Conservation (phyloP, 2,888 invertebrate genomes). For the Agelastica alni region DNA sequence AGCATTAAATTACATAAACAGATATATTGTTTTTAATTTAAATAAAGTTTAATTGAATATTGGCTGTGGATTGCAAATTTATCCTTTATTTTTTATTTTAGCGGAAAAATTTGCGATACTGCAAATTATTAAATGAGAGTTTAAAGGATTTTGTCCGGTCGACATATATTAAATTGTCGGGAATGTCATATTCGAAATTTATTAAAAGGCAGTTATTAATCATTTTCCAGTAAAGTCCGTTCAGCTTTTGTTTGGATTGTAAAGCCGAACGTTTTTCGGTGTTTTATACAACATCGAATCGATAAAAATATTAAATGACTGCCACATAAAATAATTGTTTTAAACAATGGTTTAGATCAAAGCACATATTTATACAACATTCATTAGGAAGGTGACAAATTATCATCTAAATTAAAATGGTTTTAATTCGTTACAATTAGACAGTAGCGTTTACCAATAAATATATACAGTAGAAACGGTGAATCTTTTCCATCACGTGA, state of each 20-base stretch:
- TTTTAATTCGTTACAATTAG: no score
- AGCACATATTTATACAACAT: slow-evolving; percentile 11
- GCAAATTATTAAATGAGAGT: background rate
- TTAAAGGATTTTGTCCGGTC: slow-evolving; percentile 5
- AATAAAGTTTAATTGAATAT: background rate
- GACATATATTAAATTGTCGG: slow-evolving; percentile 15
- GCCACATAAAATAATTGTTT: slow-evolving; percentile 5
- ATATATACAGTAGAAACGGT: no score
- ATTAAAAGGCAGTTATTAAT: slow-evolving; percentile 19
- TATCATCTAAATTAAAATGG: no score
- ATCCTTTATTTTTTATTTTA: background rate
- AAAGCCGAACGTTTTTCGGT: slow-evolving; percentile 4
- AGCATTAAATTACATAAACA: background rate
- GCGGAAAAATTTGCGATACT: background rate
- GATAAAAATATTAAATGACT: background rate
- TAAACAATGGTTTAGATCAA: slow-evolving; percentile 11
- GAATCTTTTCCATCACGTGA: no score
- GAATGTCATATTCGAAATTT: slow-evolving; percentile 18
- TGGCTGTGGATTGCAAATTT: background rate
- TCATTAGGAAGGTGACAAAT: no score
- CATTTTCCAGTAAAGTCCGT: slow-evolving; percentile 9
- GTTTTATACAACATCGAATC: slow-evolving; percentile 12
- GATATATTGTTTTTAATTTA: background rate
- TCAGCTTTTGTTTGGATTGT: slow-evolving; percentile 13
- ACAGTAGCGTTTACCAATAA: no score